Conservation (phyloP, 2,888 invertebrate species). For the Leptogaster cylindrica region DNA sequence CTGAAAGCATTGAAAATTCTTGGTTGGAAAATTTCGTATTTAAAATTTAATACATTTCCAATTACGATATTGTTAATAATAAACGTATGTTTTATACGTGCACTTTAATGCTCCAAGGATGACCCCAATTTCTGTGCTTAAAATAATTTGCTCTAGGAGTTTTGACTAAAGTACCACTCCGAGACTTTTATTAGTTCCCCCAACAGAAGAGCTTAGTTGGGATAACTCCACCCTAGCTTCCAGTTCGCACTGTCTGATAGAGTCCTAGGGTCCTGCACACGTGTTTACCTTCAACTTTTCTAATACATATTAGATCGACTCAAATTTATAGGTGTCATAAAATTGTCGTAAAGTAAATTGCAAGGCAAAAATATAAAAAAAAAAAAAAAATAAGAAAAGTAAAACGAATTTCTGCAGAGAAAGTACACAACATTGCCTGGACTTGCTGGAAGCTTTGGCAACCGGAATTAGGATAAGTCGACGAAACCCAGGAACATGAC, state of each 20-base stretch:
- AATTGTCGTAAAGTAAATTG: constrained; percentile 43
- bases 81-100: no score
- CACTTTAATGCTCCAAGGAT: no score
- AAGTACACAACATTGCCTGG: not conserved
- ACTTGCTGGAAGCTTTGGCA: not conserved
- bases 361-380: constrained; percentile 28
- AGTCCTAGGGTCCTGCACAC: constrained; percentile 13
- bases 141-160: no score
- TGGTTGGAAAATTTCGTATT: no score
- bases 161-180: no score
- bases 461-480: constrained; percentile 40
- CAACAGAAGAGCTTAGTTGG: not conserved
- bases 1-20: no score
- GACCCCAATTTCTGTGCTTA: no score
- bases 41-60: no score
- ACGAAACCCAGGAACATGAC: constrained; percentile 14
- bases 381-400: no score
- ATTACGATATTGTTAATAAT: no score
- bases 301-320: constrained; percentile 44
- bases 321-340: constrained; percentile 44
- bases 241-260: constrained; percentile 21
- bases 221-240: not conserved
- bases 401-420: constrained; percentile 25
- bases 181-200: not conserved
- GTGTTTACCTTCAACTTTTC: constrained; percentile 42